A percentile compares a stretch with the other conserved stretches of the same genome.
Conservation (phyloP, 2,113 vertebrate genomes). For the Syngnathus floridae region DNA sequence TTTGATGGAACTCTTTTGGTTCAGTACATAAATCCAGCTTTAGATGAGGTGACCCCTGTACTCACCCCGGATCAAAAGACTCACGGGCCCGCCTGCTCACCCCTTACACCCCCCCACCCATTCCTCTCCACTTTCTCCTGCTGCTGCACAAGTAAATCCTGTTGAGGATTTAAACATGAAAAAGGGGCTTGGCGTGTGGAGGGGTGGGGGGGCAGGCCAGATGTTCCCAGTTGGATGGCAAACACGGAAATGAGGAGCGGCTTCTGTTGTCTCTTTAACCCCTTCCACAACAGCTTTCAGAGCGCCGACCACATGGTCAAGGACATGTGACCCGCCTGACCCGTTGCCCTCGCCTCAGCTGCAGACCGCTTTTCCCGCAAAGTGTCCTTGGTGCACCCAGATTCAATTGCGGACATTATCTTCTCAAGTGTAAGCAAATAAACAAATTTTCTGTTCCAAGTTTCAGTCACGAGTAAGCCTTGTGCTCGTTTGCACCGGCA, state of each 20-base stretch:
- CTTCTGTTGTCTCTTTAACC: neutral
- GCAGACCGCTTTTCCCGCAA: too few species aligned
- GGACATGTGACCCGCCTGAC: too few species aligned
- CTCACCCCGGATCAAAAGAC: slow-evolving; percentile 17
- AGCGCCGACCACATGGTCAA: too few species aligned
- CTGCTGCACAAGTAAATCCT: slow-evolving; percentile 12
- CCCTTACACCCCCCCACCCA: neutral
- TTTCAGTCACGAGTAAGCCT: neutral
- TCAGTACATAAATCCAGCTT: neutral
- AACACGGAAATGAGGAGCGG: neutral
- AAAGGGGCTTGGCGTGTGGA: neutral
- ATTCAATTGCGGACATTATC: too few species aligned
- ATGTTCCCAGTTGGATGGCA: slow-evolving; percentile 26
- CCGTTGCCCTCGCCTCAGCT: too few species aligned
- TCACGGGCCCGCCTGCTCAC: neutral
- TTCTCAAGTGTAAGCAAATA: too few species aligned
- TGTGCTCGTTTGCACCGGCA: neutral
- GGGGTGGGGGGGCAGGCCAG: slow-evolving; percentile 6
- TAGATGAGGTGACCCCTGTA: neutral
- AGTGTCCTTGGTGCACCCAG: too few species aligned
- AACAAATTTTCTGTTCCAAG: too few species aligned
- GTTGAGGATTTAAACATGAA: slow-evolving; percentile 4
- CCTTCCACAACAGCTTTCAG: neutral
- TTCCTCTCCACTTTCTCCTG: neutral
- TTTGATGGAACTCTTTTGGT: neutral